Base-by-base conservation (phyloP, 1,140 invertebrate genomes). In the Drosophila erecta region DNA sequence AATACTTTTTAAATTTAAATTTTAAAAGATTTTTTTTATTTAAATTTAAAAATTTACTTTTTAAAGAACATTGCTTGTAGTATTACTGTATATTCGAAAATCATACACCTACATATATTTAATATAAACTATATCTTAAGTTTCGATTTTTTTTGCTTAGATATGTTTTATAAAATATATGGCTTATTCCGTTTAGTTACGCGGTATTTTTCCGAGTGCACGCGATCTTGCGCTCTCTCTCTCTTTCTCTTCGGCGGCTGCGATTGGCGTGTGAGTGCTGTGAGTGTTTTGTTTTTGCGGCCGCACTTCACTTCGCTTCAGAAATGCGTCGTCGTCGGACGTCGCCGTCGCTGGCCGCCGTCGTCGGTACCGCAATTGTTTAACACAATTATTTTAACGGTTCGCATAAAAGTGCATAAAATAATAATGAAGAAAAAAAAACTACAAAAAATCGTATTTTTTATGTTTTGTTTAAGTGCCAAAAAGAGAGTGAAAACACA, bases 281-380 rank as follows among this genome's bases (percentile, higher is more conserved):
- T 59, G 20, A 20, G 27, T 59, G 49, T 57, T 57, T 62, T 62
- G 59, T 62, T 62, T 62, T 41, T 62, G 59, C 30, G 50, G 40
- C 54, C 60, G 22, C 15, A 54, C 37, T 65, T 51, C 37, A 43
- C 33, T 65, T 49, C 37, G 11, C 49, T 51, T 64, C 37, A 47
- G 64, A 35, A 67, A 67, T 67, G 64, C 64, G 64, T 65, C 64
- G 64, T 33, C 64, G 37, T 49, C 64, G 64, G 60, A 65, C 64
- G 64, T 53, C 46, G 64, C 64, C 49, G 60, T 46, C 59, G 60
- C 64, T 53, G 59, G 59, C 57, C 55, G 56, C 57, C 37, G 60
- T 44, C 60, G 55, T 64, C 60, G 60, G 60, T 64, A 64, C 30
- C 30, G 17, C 30, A 43, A 64, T 44, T 64, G 41, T 59, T 64